Evolutionary conservation across 2,797 vertebrate species (phyloP), one percentile per base, ranked within the genome.

Genomic region (Sylvia borin): DNA sequence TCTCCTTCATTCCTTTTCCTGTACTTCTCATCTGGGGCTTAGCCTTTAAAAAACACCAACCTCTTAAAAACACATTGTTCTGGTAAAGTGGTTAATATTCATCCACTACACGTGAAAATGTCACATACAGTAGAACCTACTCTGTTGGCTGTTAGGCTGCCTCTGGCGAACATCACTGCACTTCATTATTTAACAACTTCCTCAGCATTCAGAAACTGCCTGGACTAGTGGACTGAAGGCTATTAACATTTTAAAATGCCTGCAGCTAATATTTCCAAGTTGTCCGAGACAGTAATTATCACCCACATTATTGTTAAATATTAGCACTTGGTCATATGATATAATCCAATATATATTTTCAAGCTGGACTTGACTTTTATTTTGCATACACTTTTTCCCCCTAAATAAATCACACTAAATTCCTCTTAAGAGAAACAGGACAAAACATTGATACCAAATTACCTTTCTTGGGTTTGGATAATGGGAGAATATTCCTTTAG

Each of bases 181-280:
- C 66, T 93, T 84, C 92, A 72, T 75, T 90, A 92, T 65, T 94
- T 84, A 94, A 92, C 82, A 88, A 88, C 76, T 61, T 91, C 76
- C 76, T 70, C 85, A 73, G 79, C 48, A 45, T 77, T 71, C 73
- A 94, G 53, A 76, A 92, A 67, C 76, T 27, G 55, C 6, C 78
- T 76, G 65, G 61, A 74, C 90, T 74, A 61, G 72, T 16, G 61
- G 42, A 67, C 75, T 92, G 76, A 77, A 90, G 82, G 65, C 80
- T 90, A 93, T 92, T 93, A 95, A 95, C 85, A 72, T 88, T 80
- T 92, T 51, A 7, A 74, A 94, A 67, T 50, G 86, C 92, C 65
- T 88, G 38, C 53, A 90, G 92, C 65, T 90, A 95, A 2, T 83
- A 83, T 73, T 95, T 90, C 61, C 57, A 88, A 77, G 48, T 57